Conservation (phyloP, 1,140 invertebrate species). For the Drosophila repletoides region DNA sequence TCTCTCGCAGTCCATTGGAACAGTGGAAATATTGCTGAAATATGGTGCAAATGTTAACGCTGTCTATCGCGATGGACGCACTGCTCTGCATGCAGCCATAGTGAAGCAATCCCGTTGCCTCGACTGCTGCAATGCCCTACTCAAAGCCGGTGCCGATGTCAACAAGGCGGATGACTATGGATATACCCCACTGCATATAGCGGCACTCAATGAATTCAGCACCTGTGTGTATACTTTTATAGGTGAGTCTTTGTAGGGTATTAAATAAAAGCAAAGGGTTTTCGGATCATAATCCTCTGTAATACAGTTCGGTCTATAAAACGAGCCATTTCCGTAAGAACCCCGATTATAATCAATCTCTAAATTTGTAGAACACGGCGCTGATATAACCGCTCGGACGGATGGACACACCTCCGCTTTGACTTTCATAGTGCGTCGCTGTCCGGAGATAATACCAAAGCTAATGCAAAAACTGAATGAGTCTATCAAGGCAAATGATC, state of each 20-base stretch:
- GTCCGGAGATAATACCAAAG: slow-evolving; percentile 89
- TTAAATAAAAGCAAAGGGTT: too few relatives aligned
- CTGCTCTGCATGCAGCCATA: slow-evolving; percentile 90
- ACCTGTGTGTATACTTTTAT: slow-evolving; percentile 89
- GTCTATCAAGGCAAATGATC: slow-evolving; percentile 89
- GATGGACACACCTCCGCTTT: slow-evolving; percentile 91
- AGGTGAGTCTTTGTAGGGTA: too few relatives aligned
- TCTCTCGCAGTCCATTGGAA: slow-evolving; percentile 88
- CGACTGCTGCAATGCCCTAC: slow-evolving; percentile 87
- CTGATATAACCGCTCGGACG: slow-evolving; percentile 90
- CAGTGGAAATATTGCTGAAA: slow-evolving; percentile 86
- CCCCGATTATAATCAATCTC: neutral
- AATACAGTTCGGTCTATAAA: too few relatives aligned
- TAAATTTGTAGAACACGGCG: slow-evolving; percentile 86
- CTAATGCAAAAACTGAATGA: slow-evolving; percentile 89
- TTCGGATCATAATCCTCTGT: too few relatives aligned
- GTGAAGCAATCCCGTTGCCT: slow-evolving; percentile 88
- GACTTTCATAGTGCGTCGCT: slow-evolving; percentile 90
- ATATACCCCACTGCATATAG: slow-evolving; percentile 91
- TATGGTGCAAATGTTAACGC: slow-evolving; percentile 86
- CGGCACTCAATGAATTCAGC: slow-evolving; percentile 92
- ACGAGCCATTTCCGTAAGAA: too few relatives aligned
- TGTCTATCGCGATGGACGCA: slow-evolving; percentile 87
- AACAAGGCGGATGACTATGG: slow-evolving; percentile 91
- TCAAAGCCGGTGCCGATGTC: slow-evolving; percentile 88